These are phyloP conservation scores for Ptilorrhoa leucosticta DNA, from an alignment of 2,113 vertebrate species.

Conservation along the genomic window DNA sequence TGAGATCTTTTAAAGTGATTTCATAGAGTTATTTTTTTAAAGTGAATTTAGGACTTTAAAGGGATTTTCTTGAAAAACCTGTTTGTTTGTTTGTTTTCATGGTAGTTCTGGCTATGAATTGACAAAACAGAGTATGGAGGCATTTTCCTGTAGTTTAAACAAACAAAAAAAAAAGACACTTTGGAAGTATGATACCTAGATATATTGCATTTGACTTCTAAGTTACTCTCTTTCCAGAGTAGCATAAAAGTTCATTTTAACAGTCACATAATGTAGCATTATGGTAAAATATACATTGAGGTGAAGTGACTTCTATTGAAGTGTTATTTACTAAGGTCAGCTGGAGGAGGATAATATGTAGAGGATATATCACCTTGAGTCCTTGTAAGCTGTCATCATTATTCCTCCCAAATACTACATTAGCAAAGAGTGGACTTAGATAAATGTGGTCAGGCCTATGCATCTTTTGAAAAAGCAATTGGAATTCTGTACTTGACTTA, in stretches of 20 bases:
- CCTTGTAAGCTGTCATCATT: not conserved
- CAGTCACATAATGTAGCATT: not conserved
- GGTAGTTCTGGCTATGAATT: not conserved
- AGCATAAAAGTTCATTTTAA: not conserved
- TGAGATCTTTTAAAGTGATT: not conserved
- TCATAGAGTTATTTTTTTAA: not conserved
- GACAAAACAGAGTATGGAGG: not conserved
- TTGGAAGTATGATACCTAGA: not conserved
- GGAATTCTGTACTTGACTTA: not conserved
- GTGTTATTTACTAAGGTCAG: not conserved
- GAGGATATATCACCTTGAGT: not conserved
- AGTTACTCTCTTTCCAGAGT: not conserved
- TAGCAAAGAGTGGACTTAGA: not conserved
- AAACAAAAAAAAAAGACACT: not conserved
- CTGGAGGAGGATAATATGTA: not conserved
- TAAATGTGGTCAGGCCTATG: not conserved
- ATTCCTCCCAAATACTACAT: not conserved
- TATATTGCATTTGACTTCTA: not conserved
- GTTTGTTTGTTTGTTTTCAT: not conserved
- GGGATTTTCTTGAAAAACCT: not conserved
- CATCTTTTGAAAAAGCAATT: constrained; percentile 23
- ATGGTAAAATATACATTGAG: not conserved
- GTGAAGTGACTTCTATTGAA: not conserved
- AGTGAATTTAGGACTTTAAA: not conserved
- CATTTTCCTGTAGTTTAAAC: not conserved